These are phyloP conservation scores for Callipepla californica DNA, from an alignment of 2,113 vertebrate species.

Conservation along the genomic window DNA sequence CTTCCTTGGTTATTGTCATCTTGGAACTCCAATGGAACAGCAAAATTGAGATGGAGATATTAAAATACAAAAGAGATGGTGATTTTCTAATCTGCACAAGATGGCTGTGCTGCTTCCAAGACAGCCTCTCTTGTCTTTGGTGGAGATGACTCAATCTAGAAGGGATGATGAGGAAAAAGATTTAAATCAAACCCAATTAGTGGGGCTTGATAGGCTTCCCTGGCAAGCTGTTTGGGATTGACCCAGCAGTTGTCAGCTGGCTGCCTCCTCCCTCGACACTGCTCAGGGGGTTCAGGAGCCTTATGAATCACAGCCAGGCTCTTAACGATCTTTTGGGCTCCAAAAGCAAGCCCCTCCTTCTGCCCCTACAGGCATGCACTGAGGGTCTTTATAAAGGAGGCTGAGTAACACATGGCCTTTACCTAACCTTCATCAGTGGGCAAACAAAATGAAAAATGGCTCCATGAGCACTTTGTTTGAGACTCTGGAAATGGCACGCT, in stretches of 20 bases:
- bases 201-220: constrained; percentile 28
- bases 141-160: constrained; percentile 47
- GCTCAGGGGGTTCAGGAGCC: neutral
- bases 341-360: neutral
- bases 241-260: constrained; percentile 37
- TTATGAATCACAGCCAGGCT: neutral
- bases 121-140: neutral
- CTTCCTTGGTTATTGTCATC: neutral
- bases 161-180: constrained; percentile 51
- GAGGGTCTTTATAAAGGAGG: neutral
- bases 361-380: neutral
- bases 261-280: neutral
- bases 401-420: rapidly evolving
- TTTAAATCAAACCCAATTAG: constrained; percentile 56
- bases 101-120: neutral
- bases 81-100: neutral
- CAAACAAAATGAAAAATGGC: neutral
- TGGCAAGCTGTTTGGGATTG: constrained; percentile 44
- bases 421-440: neutral
- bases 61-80: neutral
- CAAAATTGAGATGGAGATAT: neutral
- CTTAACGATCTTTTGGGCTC: neutral
- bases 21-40: neutral
- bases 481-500: neutral
- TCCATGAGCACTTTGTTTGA: neutral